phyloP scores from a whole-genome alignment of 2,888 invertebrate genomes.

The Drosophila monieri region DNA sequence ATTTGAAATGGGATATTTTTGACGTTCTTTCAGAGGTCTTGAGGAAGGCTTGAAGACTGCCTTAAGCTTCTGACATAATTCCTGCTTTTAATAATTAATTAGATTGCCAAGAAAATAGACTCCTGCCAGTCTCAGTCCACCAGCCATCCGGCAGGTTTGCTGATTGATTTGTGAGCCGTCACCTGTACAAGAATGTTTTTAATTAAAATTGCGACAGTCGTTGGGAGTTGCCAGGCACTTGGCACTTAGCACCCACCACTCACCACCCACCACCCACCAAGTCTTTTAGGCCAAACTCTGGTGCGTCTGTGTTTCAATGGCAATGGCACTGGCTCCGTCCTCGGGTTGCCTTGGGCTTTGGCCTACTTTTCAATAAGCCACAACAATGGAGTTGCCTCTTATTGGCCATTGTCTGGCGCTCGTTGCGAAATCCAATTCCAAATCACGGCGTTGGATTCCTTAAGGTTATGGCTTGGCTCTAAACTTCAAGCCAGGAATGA shows the following conservation, averaged over 20 bases:
- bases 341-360: slow-evolving; percentile 36
- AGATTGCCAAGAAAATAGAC: background rate
- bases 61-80: background rate
- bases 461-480: too few relatives aligned
- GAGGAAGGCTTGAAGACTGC: background rate
- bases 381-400: slow-evolving; percentile 35
- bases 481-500: background rate
- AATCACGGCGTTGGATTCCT: slow-evolving; percentile 13
- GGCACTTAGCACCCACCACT: background rate
- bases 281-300: slow-evolving; percentile 8
- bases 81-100: slow-evolving; percentile 7
- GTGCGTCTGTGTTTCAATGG: background rate
- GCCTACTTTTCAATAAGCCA: slow-evolving; percentile 45
- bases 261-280: slow-evolving; percentile 1
- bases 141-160: background rate
- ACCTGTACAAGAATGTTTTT: slow-evolving; percentile 14
- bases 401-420: slow-evolving; percentile 38
- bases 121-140: background rate
- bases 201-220: slow-evolving; percentile 37
- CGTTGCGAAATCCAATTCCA: slow-evolving; percentile 31
- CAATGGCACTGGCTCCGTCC: slow-evolving; percentile 14
- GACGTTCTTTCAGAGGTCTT: background rate
- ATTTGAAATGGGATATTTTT: background rate
- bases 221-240: background rate
- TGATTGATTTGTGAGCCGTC: slow-evolving; percentile 35